Evolutionary conservation across 2,888 invertebrate species (phyloP).

Genomic region (Saturnia pavonia): DNA sequence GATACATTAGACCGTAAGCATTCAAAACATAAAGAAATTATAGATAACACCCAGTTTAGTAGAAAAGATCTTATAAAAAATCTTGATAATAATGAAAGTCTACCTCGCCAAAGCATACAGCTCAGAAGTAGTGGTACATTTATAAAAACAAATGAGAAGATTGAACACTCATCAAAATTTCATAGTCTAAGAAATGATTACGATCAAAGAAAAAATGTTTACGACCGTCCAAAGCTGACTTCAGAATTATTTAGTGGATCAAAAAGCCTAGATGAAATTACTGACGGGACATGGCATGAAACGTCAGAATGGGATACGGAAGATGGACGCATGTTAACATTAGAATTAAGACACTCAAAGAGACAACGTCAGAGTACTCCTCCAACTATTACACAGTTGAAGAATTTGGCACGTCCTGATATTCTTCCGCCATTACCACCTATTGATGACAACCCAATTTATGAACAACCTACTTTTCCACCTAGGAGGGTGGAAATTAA

Average conservation of each 20-base stretch:
- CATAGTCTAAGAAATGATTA: conserved; percentile 89
- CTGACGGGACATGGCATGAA: conserved; percentile 60
- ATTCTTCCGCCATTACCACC: conserved; percentile 85
- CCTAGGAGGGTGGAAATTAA: conserved; percentile 76
- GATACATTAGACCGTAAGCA: conserved; percentile 92
- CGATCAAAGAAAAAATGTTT: conserved; percentile 82
- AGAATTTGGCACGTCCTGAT: conserved; percentile 83
- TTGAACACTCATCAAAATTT: conserved; percentile 73
- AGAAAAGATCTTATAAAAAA: conserved; percentile 61
- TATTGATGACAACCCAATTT: conserved; percentile 77
- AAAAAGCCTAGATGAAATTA: conserved; percentile 53
- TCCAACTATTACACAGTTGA: conserved; percentile 70
- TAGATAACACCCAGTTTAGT: conserved; percentile 57
- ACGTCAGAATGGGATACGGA: conserved; percentile 69
- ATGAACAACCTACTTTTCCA: conserved; percentile 82
- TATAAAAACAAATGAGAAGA: conserved; percentile 73
- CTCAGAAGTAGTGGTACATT: conserved; percentile 87
- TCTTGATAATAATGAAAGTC: conserved; percentile 47
- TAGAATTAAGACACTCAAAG: conserved; percentile 88
- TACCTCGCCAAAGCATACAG: conserved; percentile 79
- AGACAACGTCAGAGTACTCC: conserved; percentile 85
- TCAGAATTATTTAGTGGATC: conserved; percentile 54
- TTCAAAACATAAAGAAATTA: conserved; percentile 64
- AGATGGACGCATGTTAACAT: conserved; percentile 85
- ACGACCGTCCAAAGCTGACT: conserved; percentile 65